Conservation (phyloP, 2,888 invertebrate genomes). For the Sesia bembeciformis region DNA sequence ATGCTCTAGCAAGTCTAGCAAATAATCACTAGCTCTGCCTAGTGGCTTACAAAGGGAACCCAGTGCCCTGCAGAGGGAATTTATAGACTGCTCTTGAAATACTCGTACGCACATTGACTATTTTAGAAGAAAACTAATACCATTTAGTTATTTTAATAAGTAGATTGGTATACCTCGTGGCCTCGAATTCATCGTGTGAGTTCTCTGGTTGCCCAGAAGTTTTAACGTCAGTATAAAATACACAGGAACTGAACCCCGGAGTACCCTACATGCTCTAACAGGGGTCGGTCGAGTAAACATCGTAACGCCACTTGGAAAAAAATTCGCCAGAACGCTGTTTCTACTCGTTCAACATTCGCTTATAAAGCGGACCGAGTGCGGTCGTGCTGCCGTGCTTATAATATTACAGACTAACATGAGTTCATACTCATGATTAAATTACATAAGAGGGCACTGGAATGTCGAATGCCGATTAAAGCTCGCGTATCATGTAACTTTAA, state of each 20-base stretch:
- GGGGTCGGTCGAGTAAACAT: neutral
- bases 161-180: no score
- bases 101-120: no score
- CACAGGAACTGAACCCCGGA: neutral
- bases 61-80: no score
- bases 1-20: no score
- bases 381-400: neutral
- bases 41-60: no score
- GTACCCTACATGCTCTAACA: neutral
- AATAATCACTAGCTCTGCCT: no score
- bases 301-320: conserved; percentile 11
- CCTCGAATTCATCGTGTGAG: no score
- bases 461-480: neutral
- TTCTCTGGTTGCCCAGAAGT: neutral
- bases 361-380: neutral
- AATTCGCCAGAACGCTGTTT: neutral
- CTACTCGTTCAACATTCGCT: neutral
- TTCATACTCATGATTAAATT: neutral
- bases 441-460: neutral
- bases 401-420: neutral
- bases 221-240: neutral
- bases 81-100: no score
- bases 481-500: neutral
- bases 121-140: no score
- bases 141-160: no score